These are phyloP conservation scores for Silurus meridionalis DNA, from an alignment of 2,113 vertebrate species.

Conservation along the genomic window DNA sequence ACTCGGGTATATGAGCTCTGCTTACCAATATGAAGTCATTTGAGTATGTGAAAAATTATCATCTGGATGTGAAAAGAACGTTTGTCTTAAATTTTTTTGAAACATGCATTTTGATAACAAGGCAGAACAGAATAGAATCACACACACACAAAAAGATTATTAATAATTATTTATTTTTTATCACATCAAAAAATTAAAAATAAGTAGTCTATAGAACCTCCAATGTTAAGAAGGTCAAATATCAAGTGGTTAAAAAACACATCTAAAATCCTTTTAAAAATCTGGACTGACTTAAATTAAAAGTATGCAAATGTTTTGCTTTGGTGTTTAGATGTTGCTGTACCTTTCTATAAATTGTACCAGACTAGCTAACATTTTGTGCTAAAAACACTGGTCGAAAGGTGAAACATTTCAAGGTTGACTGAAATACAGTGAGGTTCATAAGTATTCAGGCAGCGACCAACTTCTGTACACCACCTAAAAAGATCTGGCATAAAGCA, in stretches of 20 bases:
- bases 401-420: neutral
- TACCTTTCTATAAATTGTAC: neutral
- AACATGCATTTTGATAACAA: neutral
- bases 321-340: neutral
- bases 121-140: neutral
- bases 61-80: neutral
- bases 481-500: too few relatives aligned
- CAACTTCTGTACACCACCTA: too few relatives aligned
- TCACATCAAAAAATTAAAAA: neutral
- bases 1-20: slow-evolving; percentile 18
- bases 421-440: neutral
- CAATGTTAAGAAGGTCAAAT: neutral
- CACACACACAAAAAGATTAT: neutral
- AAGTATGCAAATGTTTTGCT: neutral
- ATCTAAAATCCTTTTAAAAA: neutral
- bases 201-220: neutral
- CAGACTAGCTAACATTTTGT: neutral
- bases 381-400: neutral
- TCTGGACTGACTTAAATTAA: too few relatives aligned
- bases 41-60: neutral
- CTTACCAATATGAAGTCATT: neutral
- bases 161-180: too few relatives aligned
- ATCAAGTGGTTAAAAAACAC: neutral
- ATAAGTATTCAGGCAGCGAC: too few relatives aligned
- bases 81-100: neutral